Evolutionary conservation across 2,888 invertebrate species (phyloP).

Genomic region (Plemyria rubiginata): DNA sequence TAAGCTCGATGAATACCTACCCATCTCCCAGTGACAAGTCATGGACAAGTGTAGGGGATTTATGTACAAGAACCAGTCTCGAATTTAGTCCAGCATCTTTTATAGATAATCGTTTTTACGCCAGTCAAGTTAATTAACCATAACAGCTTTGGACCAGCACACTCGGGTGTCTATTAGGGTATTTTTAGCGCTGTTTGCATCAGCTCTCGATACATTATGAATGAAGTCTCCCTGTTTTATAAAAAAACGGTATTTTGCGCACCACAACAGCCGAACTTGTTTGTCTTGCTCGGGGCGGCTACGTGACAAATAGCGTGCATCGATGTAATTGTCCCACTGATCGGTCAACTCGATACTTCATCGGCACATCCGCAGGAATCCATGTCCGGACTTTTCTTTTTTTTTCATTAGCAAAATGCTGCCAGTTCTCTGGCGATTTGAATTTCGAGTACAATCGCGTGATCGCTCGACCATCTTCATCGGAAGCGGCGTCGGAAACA

Average conservation of each 20-base stretch:
- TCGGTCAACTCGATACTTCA: conserved; percentile 60
- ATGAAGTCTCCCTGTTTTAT: conserved; percentile 78
- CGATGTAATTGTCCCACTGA: conserved; percentile 74
- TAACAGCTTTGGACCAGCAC: conserved; percentile 41
- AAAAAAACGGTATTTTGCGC: conserved; percentile 72
- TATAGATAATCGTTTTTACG: conserved; percentile 50
- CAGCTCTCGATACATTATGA: conserved; percentile 80
- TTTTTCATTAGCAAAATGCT: conserved; percentile 36
- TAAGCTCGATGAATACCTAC: background rate
- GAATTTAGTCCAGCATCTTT: conserved; percentile 68
- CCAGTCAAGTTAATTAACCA: conserved; percentile 59
- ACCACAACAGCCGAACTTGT: conserved; percentile 63
- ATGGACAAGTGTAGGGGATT: conserved; percentile 29
- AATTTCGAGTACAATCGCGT: conserved; percentile 68
- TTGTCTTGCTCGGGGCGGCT: conserved; percentile 64
- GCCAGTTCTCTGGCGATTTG: conserved; percentile 51
- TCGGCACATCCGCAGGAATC: conserved; percentile 64
- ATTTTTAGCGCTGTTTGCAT: conserved; percentile 63
- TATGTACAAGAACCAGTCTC: conserved; percentile 40
- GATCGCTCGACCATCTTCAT: conserved; percentile 66
- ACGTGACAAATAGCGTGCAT: conserved; percentile 69
- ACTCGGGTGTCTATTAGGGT: conserved; percentile 57
- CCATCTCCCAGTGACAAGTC: conserved; percentile 22
- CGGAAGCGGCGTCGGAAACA: conserved; percentile 81
- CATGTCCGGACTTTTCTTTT: conserved; percentile 53